Evolutionary conservation across 2,888 invertebrate species (phyloP).

Genomic region (Resseliella maxima): DNA sequence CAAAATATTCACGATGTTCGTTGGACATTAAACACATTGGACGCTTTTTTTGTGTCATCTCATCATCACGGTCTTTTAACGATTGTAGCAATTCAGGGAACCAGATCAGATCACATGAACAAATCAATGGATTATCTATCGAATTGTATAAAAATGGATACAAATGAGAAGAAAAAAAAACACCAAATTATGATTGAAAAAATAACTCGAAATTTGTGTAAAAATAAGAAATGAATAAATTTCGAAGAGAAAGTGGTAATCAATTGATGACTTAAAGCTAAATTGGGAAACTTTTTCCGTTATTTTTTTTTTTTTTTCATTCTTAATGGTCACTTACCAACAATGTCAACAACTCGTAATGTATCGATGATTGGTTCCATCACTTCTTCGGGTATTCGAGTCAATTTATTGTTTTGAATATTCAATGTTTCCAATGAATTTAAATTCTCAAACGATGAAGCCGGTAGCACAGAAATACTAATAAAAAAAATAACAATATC

Average conservation of each 20-base stretch:
- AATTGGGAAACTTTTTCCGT: neutral
- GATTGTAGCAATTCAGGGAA: constrained; percentile 84
- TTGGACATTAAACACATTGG: constrained; percentile 83
- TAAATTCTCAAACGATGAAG: constrained; percentile 87
- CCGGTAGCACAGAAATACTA: constrained; percentile 85
- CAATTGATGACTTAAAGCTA: too few relatives aligned
- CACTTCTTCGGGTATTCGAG: constrained; percentile 85
- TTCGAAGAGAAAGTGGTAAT: too few relatives aligned
- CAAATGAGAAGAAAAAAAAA: neutral
- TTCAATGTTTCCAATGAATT: constrained; percentile 90
- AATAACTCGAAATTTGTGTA: too few relatives aligned
- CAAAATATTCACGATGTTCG: constrained; percentile 85
- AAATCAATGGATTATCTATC: constrained; percentile 87
- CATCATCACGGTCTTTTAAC: constrained; percentile 83
- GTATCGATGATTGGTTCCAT: constrained; percentile 91
- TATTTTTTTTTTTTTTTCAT: neutral
- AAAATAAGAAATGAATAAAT: too few relatives aligned
- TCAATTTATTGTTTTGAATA: constrained; percentile 88
- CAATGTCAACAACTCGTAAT: constrained; percentile 85
- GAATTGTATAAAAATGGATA: neutral
- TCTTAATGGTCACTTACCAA: constrained; percentile 73
- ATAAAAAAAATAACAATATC: neutral
- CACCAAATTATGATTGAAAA: too few relatives aligned
- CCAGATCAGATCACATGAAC: constrained; percentile 90
- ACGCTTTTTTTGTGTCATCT: constrained; percentile 88